Evolutionary conservation across 1,140 invertebrate species (phyloP).

Genomic region (Drosophila biarmipes): DNA sequence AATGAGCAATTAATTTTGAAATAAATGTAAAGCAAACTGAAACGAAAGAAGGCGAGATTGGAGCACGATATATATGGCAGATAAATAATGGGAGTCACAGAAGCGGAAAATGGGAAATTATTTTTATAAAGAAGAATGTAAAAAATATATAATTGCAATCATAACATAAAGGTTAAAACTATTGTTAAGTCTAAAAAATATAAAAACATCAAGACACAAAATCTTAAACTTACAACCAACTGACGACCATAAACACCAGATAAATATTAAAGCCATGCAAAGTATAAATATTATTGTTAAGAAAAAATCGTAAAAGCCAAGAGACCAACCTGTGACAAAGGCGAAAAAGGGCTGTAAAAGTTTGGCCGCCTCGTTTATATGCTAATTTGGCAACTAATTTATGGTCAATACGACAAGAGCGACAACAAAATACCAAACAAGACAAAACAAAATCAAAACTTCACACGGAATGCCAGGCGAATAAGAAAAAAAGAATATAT

Average conservation of each 20-base stretch:
- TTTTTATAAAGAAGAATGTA: not conserved
- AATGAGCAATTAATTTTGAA: conserved; percentile 83
- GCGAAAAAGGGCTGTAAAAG: conserved; percentile 58
- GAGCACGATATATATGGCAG: not conserved
- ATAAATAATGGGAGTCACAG: not conserved
- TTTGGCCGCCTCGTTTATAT: conserved; percentile 75
- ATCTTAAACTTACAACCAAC: not conserved
- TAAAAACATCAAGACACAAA: not conserved
- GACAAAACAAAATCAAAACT: conserved; percentile 37
- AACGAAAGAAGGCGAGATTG: conserved; percentile 10
- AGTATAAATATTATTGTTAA: conserved; percentile 45
- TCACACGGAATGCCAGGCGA: conserved; percentile 30
- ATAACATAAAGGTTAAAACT: not conserved
- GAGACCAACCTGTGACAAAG: conserved; percentile 33
- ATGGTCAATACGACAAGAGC: conserved; percentile 78
- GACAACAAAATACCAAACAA: conserved; percentile 72
- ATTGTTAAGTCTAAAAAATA: no score
- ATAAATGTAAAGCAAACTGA: conserved; percentile 71
- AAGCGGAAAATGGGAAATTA: not conserved
- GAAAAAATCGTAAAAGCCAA: conserved; percentile 36
- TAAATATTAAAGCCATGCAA: conserved; percentile 19
- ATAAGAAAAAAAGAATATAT: conserved; percentile 20
- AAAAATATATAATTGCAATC: no score
- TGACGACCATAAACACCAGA: conserved; percentile 22
- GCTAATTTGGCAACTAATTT: conserved; percentile 76